Evolutionary conservation across 1,140 invertebrate genomes (phyloP), one percentile per base, ranked within the genome.

Genomic region (Apis cerana): DNA sequence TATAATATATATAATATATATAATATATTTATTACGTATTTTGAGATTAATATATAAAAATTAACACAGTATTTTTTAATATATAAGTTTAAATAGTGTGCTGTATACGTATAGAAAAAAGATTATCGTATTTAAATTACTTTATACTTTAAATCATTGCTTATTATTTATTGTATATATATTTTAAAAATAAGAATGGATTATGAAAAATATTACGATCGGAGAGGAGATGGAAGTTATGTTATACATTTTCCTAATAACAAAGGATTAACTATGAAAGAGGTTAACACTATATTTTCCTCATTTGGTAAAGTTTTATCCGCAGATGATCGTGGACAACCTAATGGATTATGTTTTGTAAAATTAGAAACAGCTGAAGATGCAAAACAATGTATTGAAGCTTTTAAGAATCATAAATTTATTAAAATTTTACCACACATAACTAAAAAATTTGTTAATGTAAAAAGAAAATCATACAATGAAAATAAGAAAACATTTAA

Each of bases 241-340:
- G 11, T 62, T 61, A 0, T 90, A 43, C 83, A 85, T 67, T 90
- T 89, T 68, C 3, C 62, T 9, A 90, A 89, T 70, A 72, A 64
- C 9, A 17, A 58, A 0, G 65, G 59, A 58, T 27, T 86, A 2
- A 19, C 7, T 15, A 13, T 23, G 0, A n/a, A 58, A 0, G 58
- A 88, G 11, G 43, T 90, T 67, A 48, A 9, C 10, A 0, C 83
- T 19, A 78, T 75, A n/a, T 90, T 90, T 75, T 83, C 85, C 23
- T 7, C 10, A 61, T 90, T n/a, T 78, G 89, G 88, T 1, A 67
- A 70, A n/a, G 80, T 90, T 74, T 0, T 75, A 11, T 12, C 7
- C 27, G 13, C 89, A 9, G 43, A 75, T 21, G 2, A 13, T 71
- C 52, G 23, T 27, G 79, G 75, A 1, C 17, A 82, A 13, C 21